Evolutionary conservation across 2,797 vertebrate species (phyloP).

Genomic region (Microhierax caerulescens): DNA sequence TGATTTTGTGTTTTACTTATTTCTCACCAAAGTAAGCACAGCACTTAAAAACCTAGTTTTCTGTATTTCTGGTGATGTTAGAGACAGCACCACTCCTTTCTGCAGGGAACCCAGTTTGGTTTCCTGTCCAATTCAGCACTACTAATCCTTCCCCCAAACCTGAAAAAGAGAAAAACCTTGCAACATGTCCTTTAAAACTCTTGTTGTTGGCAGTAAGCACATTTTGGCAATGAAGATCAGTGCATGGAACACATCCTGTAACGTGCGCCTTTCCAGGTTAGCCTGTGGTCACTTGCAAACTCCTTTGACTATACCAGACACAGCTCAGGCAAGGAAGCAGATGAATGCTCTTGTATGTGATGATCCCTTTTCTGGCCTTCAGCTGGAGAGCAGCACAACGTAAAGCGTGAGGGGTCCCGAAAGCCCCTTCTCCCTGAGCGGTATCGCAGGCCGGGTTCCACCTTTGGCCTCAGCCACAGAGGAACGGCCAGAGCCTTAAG

Average conservation of each 20-base stretch:
- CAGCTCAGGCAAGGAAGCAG: background rate
- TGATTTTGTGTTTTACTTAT: background rate
- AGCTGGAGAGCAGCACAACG: background rate
- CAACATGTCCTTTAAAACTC: background rate
- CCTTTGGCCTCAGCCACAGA: background rate
- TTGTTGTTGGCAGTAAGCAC: background rate
- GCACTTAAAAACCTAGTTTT: background rate
- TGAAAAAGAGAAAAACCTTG: background rate
- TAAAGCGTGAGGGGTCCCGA: fast-evolving
- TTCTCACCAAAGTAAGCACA: background rate
- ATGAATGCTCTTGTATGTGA: background rate
- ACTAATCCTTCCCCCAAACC: background rate
- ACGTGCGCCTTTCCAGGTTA: background rate
- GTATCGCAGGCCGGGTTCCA: background rate
- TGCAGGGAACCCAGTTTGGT: background rate
- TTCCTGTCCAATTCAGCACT: background rate
- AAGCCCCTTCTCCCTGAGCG: background rate
- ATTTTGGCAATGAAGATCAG: background rate
- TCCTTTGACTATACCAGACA: background rate
- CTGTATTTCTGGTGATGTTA: background rate
- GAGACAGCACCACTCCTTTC: background rate
- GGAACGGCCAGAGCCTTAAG: fast-evolving
- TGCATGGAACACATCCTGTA: background rate
- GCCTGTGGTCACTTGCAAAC: background rate
- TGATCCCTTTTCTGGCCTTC: background rate